Evolutionary conservation across 2,113 vertebrate genomes (phyloP).

Genomic region (Noctilio leporinus): DNA sequence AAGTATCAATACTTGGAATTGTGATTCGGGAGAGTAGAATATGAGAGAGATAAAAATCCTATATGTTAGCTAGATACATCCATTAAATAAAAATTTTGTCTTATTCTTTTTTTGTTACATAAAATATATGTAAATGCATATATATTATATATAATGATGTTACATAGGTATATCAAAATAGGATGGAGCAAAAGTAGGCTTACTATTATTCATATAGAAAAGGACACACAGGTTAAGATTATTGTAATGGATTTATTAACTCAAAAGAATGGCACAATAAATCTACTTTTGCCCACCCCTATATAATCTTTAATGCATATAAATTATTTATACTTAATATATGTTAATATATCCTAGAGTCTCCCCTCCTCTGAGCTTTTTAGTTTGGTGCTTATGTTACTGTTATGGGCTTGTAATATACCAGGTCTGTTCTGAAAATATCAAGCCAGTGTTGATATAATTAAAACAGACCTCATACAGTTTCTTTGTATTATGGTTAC

Average conservation of each 20-base stretch:
- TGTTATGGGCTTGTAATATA: background rate
- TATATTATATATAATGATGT: background rate
- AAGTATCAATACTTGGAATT: background rate
- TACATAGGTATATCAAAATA: background rate
- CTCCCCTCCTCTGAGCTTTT: background rate
- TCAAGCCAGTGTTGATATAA: no score
- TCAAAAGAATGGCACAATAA: background rate
- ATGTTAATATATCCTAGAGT: background rate
- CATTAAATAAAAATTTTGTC: background rate
- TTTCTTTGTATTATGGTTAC: background rate
- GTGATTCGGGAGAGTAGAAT: background rate
- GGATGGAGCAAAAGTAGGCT: background rate
- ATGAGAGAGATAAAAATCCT: background rate
- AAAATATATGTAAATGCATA: background rate
- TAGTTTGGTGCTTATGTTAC: background rate
- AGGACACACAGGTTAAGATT: background rate
- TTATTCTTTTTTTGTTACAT: background rate
- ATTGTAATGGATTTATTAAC: background rate
- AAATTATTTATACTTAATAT: background rate
- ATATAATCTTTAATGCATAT: background rate
- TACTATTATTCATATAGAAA: background rate
- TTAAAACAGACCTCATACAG: no score
- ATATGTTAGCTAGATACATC: background rate
- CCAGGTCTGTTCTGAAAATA: no score
- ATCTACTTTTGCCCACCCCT: background rate